These are phyloP conservation scores for Chloropsis cyanopogon DNA, from an alignment of 2,113 vertebrate species.

Conservation along the genomic window DNA sequence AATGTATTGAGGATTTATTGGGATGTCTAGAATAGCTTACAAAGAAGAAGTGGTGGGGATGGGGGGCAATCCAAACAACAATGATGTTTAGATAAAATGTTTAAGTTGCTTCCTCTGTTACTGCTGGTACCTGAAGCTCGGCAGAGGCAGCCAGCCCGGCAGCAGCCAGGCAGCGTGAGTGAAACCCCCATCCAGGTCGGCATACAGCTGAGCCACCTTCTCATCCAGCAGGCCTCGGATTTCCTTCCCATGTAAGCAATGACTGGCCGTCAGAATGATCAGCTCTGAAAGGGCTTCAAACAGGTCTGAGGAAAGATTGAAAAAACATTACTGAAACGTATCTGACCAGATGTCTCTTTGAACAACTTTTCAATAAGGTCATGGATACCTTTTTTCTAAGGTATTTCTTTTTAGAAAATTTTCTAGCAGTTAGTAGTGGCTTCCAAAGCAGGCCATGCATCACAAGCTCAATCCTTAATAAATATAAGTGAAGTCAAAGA, in stretches of 20 bases:
- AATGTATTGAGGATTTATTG: neutral
- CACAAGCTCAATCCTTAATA: neutral
- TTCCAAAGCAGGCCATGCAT: neutral
- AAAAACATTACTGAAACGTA: neutral
- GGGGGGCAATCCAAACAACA: neutral
- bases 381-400: neutral
- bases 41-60: neutral
- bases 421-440: neutral
- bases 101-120: neutral
- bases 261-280: conserved; percentile 96
- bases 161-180: conserved; percentile 93
- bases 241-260: conserved; percentile 93
- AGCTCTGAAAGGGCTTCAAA: conserved; percentile 94
- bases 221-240: conserved; percentile 86
- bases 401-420: neutral
- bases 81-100: neutral
- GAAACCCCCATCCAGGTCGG: conserved; percentile 94
- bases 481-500: neutral
- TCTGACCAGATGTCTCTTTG: neutral
- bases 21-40: neutral
- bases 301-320: conserved; percentile 76
- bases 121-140: conserved; percentile 89
- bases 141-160: conserved; percentile 92
- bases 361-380: neutral
- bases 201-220: conserved; percentile 90